Evolutionary conservation across 2,797 vertebrate species (phyloP), one percentile per base, ranked within the genome.

Genomic region (Sebastes taczanowskii): DNA sequence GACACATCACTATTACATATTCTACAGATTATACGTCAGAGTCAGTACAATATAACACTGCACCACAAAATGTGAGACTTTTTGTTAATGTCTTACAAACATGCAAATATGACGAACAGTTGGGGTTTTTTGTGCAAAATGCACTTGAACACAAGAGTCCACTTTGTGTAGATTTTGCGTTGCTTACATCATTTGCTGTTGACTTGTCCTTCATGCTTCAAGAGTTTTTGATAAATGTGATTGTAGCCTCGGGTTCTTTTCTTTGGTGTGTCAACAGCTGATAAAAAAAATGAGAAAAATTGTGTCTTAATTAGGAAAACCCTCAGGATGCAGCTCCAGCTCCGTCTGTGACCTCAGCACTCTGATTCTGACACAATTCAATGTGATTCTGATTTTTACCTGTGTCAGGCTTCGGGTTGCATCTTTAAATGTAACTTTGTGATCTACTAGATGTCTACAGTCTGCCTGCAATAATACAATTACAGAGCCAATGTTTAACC

Each of bases 141-240:
- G 14, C 42, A 63, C 46, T 66, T 74, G 16, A 71, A 63, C 16
- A 66, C 64, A 29, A 58, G 14, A 65, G 69, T 76, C 35, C 53
- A 77, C 46, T 85, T 23, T 70, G 42, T 34, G n/a, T 32, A 20
- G 42, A 55, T 25, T 46, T 61, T 32, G 62, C 42, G 3, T 61
- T 22, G 20, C 35, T 77, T 30, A 58, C 49, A 34, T 75, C 18
- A 34, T 25, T 72, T 71, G 60, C n/a, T 73, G 82, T 65, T 69
- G 59, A 77, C 27, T 65, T 65, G 70, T 67, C 65, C 69, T 83
- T 77, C 63, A 65, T 55, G 62, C 76, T 71, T 81, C 7, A 49
- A 53, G 72, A 65, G 73, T 62, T 74, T 76, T 42, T 80, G 68
- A 80, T 74, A 58, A 73, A 77, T 74, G 62, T 56, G 69, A 56